Base-by-base conservation (phyloP, 2,113 vertebrate genomes). In the Speoplatyrhinus poulsoni region DNA sequence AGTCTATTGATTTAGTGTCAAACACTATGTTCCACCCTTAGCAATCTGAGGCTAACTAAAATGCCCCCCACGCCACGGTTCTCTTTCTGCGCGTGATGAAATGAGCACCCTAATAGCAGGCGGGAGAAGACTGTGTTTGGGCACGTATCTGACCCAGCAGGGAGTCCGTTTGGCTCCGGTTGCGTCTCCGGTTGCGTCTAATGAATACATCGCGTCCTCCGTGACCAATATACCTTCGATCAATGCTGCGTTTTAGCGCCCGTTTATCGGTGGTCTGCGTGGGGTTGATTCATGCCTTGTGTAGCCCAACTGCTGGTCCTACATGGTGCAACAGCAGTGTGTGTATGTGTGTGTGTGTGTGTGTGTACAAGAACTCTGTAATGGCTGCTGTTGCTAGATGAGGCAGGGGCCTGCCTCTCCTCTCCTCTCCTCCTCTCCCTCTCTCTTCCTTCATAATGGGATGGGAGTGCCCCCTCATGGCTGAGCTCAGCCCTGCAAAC, bases 391-490 rank as follows among this genome's bases (percentile, higher is more conserved):
- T 86, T 90, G 85, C 72, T 82, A 77, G 81, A 77, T 70, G 80
- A 90, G 85, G 75, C 84, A 76, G 80, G 82, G 85, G 75, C 82
- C 79, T 87, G 78, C 77, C 77, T 83, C 67, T 83, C 86, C 81
- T 87, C 77, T 86, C 83, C 62, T 87, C 79, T 83, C 81, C n/a
- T 79, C 83, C 19, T 87, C 79, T 83, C 81, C 75, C 56, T 62
- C 72, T 59, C 46, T 58, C 73, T 70, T 86, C 72, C 75, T 84
- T 79, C 84, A 87, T 61, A 75, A 84, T 92, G 87, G 90, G 78
- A 82, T 89, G 88, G 87, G 82, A 89, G 89, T 90, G 89, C 91
- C 91, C 90, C 89, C 92, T 92, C 77, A 91, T 92, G 92, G 91
- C 86, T 81, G 81, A 87, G 85, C 79, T 79, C 72, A 88, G 85